phyloP scores from a whole-genome alignment of 2,113 vertebrate species.

The Glaucomys volans region DNA sequence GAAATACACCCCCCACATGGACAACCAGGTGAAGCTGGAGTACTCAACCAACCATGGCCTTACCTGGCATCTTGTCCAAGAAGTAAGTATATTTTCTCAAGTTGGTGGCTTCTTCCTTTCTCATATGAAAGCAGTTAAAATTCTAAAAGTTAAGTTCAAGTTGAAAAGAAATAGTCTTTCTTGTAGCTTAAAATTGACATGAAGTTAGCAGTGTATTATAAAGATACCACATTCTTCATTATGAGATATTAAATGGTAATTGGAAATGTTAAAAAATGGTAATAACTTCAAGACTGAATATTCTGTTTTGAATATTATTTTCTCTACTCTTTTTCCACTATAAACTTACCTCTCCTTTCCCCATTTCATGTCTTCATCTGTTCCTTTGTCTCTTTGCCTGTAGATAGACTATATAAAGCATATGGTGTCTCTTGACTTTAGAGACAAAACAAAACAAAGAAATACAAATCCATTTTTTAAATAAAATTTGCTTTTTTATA shows the following conservation, averaged over 20 bases:
- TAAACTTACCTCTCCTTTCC: background rate
- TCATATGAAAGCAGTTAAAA: background rate
- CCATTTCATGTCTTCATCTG: background rate
- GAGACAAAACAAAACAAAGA: background rate
- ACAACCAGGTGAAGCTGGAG: constrained; percentile 98
- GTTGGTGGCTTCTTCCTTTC: background rate
- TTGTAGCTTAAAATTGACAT: constrained; percentile 24
- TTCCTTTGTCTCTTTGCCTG: background rate
- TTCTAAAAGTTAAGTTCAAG: background rate
- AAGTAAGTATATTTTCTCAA: constrained; percentile 87
- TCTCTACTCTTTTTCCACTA: background rate
- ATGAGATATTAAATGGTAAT: background rate
- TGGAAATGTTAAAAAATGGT: constrained; percentile 14
- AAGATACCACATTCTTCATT: background rate
- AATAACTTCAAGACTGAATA: background rate
- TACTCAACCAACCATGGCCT: constrained; percentile 99
- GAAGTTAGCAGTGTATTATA: background rate
- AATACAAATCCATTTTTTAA: background rate
- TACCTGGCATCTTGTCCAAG: constrained; percentile 98
- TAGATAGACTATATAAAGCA: background rate
- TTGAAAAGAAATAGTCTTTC: constrained; percentile 14
- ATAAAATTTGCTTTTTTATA: constrained; percentile 38
- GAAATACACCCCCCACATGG: constrained; percentile 94
- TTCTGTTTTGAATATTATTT: constrained; percentile 24
- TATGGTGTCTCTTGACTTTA: background rate